These are phyloP conservation scores for Saxicola maurus DNA, from an alignment of 2,797 vertebrate genomes.

Conservation along the genomic window DNA sequence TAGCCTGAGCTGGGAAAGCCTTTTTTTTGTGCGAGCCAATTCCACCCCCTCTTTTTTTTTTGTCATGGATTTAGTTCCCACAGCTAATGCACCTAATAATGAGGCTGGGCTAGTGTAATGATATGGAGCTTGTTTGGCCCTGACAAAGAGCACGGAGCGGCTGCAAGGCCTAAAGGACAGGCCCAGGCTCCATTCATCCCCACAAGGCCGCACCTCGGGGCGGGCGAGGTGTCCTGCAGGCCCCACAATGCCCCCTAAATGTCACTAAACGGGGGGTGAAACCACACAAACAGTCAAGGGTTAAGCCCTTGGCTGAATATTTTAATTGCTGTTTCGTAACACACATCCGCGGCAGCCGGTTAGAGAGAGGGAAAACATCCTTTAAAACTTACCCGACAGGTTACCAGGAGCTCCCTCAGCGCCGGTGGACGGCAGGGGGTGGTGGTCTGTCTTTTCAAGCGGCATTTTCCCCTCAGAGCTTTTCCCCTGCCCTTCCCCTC, in stretches of 20 bases:
- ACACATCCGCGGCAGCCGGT: background rate
- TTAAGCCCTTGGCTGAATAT: background rate
- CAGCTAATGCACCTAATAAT: conserved; percentile 72
- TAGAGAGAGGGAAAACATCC: conserved; percentile 25
- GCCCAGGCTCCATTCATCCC: conserved; percentile 53
- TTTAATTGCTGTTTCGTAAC: conserved; percentile 42
- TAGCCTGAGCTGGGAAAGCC: conserved; percentile 68
- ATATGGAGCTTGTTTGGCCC: conserved; percentile 65
- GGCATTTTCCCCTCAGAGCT: background rate
- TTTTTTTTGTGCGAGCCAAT: conserved; percentile 67
- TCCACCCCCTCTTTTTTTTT: conserved; percentile 55
- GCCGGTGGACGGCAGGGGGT: background rate
- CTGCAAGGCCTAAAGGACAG: conserved; percentile 50
- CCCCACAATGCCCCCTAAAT: background rate
- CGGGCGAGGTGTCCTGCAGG: background rate
- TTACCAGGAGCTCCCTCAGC: background rate
- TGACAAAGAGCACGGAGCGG: conserved; percentile 69
- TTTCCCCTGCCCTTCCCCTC: background rate
- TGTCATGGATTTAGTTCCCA: conserved; percentile 73
- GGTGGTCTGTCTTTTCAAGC: background rate
- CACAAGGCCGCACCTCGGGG: background rate
- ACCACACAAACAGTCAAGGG: background rate
- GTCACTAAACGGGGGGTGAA: background rate
- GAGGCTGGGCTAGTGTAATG: conserved; percentile 64
- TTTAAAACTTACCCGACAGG: conserved; percentile 25